phyloP scores from a whole-genome alignment of 2,797 vertebrate species.

The Podarcis lilfordi region DNA sequence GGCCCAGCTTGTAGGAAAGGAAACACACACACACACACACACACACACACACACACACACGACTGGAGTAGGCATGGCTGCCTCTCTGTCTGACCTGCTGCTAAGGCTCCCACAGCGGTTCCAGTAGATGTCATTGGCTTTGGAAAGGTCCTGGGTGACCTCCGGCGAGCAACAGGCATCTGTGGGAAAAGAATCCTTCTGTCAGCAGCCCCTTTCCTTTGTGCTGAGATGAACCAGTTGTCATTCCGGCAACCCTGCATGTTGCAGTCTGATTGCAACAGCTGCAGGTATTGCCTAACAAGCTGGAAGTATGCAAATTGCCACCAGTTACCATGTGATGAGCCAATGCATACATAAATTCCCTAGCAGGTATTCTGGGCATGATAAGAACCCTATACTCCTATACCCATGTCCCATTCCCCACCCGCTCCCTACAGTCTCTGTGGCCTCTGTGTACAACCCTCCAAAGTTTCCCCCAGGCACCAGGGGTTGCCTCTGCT shows the following conservation, averaged over 20 bases:
- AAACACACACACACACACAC: no score
- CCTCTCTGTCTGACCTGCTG: constrained; percentile 49
- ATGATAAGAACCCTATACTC: not conserved
- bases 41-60: no score
- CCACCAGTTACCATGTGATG: not conserved
- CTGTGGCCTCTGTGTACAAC: not conserved
- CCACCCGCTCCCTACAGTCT: not conserved
- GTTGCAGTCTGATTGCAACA: constrained; percentile 26
- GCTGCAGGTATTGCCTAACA: not conserved
- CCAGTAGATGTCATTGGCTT: constrained; percentile 20
- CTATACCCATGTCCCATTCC: no score
- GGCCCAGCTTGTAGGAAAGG: not conserved
- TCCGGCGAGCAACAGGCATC: constrained; percentile 58
- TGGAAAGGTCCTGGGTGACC: constrained; percentile 31
- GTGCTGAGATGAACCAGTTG: not conserved
- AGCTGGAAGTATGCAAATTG: not conserved
- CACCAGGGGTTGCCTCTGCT: not conserved
- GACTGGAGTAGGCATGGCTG: not conserved
- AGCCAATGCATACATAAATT: not conserved
- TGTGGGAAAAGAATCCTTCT: constrained; percentile 6
- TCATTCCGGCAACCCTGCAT: not conserved
- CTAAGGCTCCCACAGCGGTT: constrained; percentile 59
- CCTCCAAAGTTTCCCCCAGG: not conserved
- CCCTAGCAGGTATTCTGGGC: not conserved
- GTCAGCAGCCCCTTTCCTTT: not conserved